These are phyloP conservation scores for Campopleginae sp. DNA, from an alignment of 2,888 invertebrate species.

Conservation along the genomic window DNA sequence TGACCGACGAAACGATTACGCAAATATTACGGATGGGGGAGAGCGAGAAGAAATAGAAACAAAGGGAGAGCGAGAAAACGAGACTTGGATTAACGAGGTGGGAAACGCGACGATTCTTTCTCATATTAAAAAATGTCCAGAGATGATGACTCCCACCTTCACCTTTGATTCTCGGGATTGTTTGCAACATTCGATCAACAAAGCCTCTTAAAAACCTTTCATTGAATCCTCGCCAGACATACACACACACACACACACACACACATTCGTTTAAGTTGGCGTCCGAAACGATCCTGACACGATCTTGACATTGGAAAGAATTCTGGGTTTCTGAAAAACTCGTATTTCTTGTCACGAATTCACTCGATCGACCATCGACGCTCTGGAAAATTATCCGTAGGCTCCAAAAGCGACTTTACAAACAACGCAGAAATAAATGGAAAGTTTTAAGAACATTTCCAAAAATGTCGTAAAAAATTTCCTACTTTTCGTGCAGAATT, in stretches of 20 bases:
- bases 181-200: constrained; percentile 9
- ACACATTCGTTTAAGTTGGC: constrained; percentile 21
- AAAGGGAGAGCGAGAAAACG: constrained; percentile 52
- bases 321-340: constrained; percentile 15
- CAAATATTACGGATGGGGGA: constrained; percentile 67
- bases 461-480: not conserved
- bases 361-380: not conserved
- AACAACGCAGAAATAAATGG: not conserved
- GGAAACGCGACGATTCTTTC: constrained; percentile 70
- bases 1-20: constrained; percentile 75
- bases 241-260: constrained; percentile 1
- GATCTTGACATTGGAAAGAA: constrained; percentile 36
- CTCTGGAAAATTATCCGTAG: not conserved
- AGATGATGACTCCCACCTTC: constrained; percentile 69
- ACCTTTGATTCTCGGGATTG: constrained; percentile 70
- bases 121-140: constrained; percentile 59
- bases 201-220: not conserved
- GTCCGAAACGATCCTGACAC: constrained; percentile 29
- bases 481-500: not conserved
- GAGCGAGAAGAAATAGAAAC: constrained; percentile 47
- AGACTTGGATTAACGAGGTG: constrained; percentile 69
- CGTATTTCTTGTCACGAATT: constrained; percentile 1
- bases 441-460: not conserved
- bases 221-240: not conserved
- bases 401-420: no score